Conservation (phyloP, 2,888 invertebrate species). For the Dolichomitus sp. region DNA sequence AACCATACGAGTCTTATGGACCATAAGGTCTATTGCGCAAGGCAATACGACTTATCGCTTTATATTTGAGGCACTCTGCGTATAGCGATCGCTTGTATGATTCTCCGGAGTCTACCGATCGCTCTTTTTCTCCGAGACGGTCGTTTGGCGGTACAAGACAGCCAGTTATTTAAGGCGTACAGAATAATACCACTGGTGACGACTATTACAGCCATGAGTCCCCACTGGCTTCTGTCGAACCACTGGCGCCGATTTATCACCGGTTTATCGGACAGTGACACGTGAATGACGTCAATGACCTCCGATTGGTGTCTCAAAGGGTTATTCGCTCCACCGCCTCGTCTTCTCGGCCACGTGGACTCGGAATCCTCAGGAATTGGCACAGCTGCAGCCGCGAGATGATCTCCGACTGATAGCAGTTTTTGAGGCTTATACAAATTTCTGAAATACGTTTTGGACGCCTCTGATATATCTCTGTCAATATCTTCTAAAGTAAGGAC, state of each 20-base stretch:
- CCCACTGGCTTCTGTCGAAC: conserved; percentile 74
- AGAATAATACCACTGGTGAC: conserved; percentile 75
- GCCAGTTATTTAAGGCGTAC: conserved; percentile 78
- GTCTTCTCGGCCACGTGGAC: conserved; percentile 78
- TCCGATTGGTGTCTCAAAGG: conserved; percentile 64
- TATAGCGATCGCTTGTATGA: conserved; percentile 83
- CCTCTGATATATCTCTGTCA: conserved; percentile 11
- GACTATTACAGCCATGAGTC: conserved; percentile 75
- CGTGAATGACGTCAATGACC: conserved; percentile 62
- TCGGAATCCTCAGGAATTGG: conserved; percentile 78
- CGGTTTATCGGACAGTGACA: conserved; percentile 60
- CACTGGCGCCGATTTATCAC: conserved; percentile 58
- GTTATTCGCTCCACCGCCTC: conserved; percentile 72
- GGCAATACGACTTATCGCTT: conserved; percentile 46
- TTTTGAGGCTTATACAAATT: conserved; percentile 93
- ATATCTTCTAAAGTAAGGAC: not conserved
- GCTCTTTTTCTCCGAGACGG: conserved; percentile 82
- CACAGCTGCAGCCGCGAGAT: conserved; percentile 79
- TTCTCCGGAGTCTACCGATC: conserved; percentile 81
- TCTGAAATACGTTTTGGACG: conserved; percentile 84
- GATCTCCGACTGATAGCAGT: conserved; percentile 89
- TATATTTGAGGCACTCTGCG: conserved; percentile 84
- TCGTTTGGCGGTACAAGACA: conserved; percentile 78
- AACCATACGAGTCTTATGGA: conserved; percentile 9
- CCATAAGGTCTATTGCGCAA: conserved; percentile 20